Evolutionary conservation across 2,113 vertebrate species (phyloP).

Genomic region (Psittacula cyanocephala): DNA sequence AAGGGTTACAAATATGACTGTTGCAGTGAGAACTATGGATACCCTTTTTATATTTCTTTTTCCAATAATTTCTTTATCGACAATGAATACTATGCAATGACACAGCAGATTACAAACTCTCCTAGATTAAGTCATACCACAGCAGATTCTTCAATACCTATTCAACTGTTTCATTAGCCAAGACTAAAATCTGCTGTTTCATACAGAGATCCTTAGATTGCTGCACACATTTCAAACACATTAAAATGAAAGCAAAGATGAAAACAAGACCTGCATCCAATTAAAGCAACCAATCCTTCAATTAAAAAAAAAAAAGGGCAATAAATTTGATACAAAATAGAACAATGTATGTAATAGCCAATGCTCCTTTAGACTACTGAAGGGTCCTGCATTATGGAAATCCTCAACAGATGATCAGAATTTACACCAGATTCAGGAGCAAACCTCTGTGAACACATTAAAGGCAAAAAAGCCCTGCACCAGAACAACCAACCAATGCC

Average conservation of each 20-base stretch:
- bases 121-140: neutral
- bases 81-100: neutral
- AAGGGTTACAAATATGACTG: neutral
- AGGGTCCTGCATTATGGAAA: neutral
- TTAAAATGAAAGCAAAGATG: neutral
- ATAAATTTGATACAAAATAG: neutral
- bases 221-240: neutral
- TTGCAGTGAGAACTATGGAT: neutral
- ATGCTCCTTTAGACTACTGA: neutral
- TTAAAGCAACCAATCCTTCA: neutral
- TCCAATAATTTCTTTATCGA: neutral
- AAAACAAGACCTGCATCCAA: neutral
- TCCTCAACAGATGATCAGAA: neutral
- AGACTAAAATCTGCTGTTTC: neutral
- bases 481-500: neutral
- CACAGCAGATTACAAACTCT: neutral
- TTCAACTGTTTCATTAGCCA: neutral
- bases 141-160: neutral
- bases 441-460: neutral
- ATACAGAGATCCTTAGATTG: neutral
- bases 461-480: neutral
- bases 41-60: neutral
- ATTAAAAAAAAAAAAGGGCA: neutral
- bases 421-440: neutral
- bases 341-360: neutral